A percentile compares a stretch with the other conserved stretches of the same genome.
Evolutionary conservation across 1,140 invertebrate species (phyloP).

Genomic region (Parasteatoda tepidariorum): DNA sequence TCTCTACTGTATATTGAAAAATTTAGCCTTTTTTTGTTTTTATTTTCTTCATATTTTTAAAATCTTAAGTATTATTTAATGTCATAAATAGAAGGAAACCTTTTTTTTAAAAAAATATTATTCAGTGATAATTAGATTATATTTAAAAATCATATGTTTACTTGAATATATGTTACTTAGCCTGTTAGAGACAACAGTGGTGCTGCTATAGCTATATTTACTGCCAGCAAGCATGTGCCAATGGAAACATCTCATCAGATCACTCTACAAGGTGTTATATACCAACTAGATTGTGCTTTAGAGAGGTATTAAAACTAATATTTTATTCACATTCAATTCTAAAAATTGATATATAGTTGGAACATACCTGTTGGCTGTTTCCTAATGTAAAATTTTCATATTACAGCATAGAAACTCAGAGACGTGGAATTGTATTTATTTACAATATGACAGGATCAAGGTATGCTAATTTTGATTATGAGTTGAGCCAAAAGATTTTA

Average conservation of each 20-base stretch:
- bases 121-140: too few species aligned
- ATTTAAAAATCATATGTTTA: too few species aligned
- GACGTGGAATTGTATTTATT: constrained; percentile 94
- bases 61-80: too few species aligned
- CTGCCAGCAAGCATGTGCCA: constrained; percentile 90
- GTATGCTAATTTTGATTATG: constrained; percentile 89
- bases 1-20: too few species aligned
- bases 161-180: too few species aligned
- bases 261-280: constrained; percentile 92
- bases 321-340: too few species aligned
- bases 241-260: constrained; percentile 87
- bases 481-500: constrained; percentile 96
- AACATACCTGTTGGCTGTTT: neutral
- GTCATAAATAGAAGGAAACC: too few species aligned
- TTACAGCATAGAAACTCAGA: constrained; percentile 85
- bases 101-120: too few species aligned
- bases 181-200: constrained; percentile 83
- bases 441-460: constrained; percentile 99
- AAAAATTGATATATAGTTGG: too few species aligned
- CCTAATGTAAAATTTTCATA: neutral
- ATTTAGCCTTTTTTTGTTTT: too few species aligned
- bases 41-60: too few species aligned
- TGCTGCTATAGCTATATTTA: constrained; percentile 95
- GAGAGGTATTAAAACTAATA: constrained; percentile 78
- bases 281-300: constrained; percentile 93